A percentile compares a stretch with the other conserved stretches of the same genome.
phyloP scores from a whole-genome alignment of 1,140 invertebrate genomes.

The Drosophila santomea region DNA sequence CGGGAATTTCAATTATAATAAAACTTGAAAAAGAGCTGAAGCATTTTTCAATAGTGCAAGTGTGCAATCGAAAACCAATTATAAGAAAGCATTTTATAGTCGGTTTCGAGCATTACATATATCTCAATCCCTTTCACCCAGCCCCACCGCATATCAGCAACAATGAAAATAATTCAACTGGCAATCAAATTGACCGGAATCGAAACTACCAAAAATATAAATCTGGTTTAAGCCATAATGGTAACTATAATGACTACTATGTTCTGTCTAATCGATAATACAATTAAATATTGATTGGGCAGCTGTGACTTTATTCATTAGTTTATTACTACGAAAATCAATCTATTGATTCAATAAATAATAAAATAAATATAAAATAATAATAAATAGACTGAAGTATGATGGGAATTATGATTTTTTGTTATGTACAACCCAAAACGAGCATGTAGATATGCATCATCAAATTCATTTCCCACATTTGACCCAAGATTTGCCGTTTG shows the following conservation, averaged over 20 bases:
- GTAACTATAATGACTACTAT: too few relatives aligned
- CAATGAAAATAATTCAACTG: slow-evolving; percentile 20
- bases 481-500: slow-evolving; percentile 5
- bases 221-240: too few relatives aligned
- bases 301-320: too few relatives aligned
- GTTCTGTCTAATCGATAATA: too few relatives aligned
- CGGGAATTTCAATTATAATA: slow-evolving; percentile 80
- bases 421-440: not conserved
- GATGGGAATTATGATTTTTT: too few relatives aligned
- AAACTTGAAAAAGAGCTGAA: slow-evolving; percentile 74
- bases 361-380: too few relatives aligned
- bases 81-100: slow-evolving; percentile 82
- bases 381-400: not conserved
- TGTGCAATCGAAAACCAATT: slow-evolving; percentile 80
- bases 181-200: slow-evolving; percentile 16
- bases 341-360: not conserved
- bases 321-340: not conserved
- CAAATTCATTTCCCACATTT: not conserved
- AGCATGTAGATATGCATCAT: not conserved
- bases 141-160: slow-evolving; percentile 9
- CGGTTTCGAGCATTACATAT: slow-evolving; percentile 58
- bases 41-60: slow-evolving; percentile 78
- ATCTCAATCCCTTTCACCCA: not conserved
- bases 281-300: too few relatives aligned
- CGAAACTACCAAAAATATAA: slow-evolving; percentile 4